Evolutionary conservation across 2,113 vertebrate genomes (phyloP).

Genomic region (Oophaga pumilio): DNA sequence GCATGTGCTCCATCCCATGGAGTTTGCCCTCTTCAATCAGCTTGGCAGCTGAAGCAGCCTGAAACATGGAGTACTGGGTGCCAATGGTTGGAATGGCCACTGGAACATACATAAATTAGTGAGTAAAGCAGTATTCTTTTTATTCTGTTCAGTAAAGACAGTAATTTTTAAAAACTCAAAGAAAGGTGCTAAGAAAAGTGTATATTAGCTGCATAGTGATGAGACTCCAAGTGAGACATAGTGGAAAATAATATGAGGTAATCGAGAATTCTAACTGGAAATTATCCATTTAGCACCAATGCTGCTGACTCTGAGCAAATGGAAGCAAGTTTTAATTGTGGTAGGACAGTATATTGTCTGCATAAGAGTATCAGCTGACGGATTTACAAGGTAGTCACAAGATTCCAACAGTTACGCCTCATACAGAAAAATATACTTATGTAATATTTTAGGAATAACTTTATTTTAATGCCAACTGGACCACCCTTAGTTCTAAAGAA

Average conservation of each 20-base stretch:
- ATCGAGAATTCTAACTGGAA: not conserved
- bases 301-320: not conserved
- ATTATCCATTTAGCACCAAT: not conserved
- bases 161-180: no score
- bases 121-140: not conserved
- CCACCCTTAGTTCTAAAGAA: not conserved
- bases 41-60: conserved; percentile 81
- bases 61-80: conserved; percentile 91
- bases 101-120: conserved; percentile 67
- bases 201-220: no score
- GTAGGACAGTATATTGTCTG: not conserved
- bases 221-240: no score
- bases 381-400: not conserved
- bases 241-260: no score
- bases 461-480: not conserved
- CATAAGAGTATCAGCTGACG: not conserved
- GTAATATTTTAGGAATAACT: not conserved
- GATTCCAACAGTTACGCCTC: not conserved
- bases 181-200: no score
- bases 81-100: conserved; percentile 88
- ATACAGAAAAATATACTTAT: not conserved
- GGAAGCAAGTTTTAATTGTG: not conserved
- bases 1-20: conserved; percentile 90
- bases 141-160: not conserved
- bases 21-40: conserved; percentile 95